Evolutionary conservation across 64 coral and sea anemone genomes (phyloP), one percentile per base, ranked within the genome.

Genomic region (Orbicella faveolata): DNA sequence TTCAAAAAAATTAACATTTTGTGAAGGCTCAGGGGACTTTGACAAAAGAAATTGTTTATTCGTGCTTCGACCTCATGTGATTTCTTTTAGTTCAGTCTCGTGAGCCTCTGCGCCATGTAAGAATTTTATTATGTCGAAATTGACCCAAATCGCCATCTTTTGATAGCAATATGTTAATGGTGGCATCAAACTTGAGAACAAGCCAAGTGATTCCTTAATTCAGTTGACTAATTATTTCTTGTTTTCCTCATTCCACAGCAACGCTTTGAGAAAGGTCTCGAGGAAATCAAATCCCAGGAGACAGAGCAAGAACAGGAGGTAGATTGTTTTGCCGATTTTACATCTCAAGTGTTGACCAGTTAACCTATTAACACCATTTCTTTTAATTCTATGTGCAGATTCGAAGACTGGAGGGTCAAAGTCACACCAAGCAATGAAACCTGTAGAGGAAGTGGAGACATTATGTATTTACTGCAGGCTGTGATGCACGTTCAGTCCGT

Each of bases 211-310:
- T 3, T 33, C 11, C 11, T 17, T 10, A 4, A 25, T 19, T 30
- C 17, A 26, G 0, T 52, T 39, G 6, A 41, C 39, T 41, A 41
- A 77, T 36, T 23, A 65, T 26, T 23, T 63, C 23, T 61, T 62
- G 20, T 44, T 35, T 88, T 41, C 9, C 36, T 55, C 4, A 64
- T 69, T 61, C 74, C 74, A 2, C 80, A 96, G 92, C 90, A 93
- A 91, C 91, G 95, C 13, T 96, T 96, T 74, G 88, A 96, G 84
- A 87, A 93, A 54, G 93, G 78, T 78, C 79, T 96, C 20, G 95
- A 96, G 74, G 91, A 80, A 4, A 79, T 96, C 19, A 87, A 83
- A 72, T 51, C 53, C 21, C 68, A 93, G 73, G 95, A 96, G 79
- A 84, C 73, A 20, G 83, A 96, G 11, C 91, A 91, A 74, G 84